Evolutionary conservation across 2,888 invertebrate genomes (phyloP), one percentile per base, ranked within the genome.

Genomic region (Sialis lutaria): DNA sequence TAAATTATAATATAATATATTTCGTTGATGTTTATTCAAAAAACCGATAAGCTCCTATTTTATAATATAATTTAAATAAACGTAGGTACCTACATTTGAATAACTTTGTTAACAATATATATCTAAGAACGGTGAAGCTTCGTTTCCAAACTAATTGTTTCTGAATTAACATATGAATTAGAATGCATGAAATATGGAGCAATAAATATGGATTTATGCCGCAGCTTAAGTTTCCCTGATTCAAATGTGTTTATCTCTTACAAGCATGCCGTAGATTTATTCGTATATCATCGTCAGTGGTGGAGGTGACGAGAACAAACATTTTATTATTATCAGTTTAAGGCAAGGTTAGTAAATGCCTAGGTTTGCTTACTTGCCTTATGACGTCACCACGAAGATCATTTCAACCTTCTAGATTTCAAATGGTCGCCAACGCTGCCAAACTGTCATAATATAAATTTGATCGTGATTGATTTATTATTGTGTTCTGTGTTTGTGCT

Each of bases 81-180:
- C 22, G 22, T 22, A n/a, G n/a, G n/a, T n/a, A n/a, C n/a, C n/a
- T n/a, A 22, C 22, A 22, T 22, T 22, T 4, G 22, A n/a, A n/a
- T 22, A 22, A 22, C 22, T 22, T 22, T 22, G 22, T 22, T 22
- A 22, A 22, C 22, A 22, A 22, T 22, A 2, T 22, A 2, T 22
- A 22, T 22, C 22, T 22, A 22, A 22, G 22, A 22, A 42, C 31
- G 39, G 33, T 12, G 31, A 33, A 33, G 13, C 35, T 44, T 40
- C 33, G 47, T 50, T 49, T 65, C 67, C 66, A 67, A 67, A 75
- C 73, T 72, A 72, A 73, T 68, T 70, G 67, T 64, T 67, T 67
- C 67, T 70, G 74, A 72, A 79, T 80, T 81, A 79, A 77, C 81
- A 81, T 82, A 79, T 80, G 80, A 81, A 81, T 81, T 78, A 80